Percentiles rank a stretch among this genome's conserved stretches.
phyloP scores from a whole-genome alignment of 2,113 vertebrate genomes.

The Mustela nigripes region DNA sequence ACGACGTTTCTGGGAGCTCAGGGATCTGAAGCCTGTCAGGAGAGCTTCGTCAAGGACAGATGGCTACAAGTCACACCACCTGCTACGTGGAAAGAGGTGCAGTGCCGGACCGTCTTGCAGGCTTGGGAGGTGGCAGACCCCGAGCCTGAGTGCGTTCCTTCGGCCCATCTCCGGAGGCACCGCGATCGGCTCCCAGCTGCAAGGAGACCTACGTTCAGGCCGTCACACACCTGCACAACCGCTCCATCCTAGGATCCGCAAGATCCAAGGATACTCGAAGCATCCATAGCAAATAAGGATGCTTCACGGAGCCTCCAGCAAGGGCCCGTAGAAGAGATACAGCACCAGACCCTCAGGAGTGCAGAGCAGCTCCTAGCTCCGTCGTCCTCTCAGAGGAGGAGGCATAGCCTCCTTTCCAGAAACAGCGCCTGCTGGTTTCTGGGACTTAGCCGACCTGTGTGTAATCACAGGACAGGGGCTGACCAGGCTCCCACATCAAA shows the following conservation, averaged over 20 bases:
- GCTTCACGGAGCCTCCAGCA: not conserved
- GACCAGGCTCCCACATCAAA: not conserved
- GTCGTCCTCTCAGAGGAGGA: not conserved
- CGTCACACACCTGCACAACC: not conserved
- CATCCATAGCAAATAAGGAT: not conserved
- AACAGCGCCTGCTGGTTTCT: not conserved
- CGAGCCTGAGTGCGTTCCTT: too few relatives aligned
- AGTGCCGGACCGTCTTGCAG: fast-evolving
- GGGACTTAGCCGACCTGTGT: not conserved
- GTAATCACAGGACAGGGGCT: not conserved
- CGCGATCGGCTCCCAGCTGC: fast-evolving
- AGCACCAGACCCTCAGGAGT: not conserved
- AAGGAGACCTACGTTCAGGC: too few relatives aligned
- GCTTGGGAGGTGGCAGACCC: not conserved
- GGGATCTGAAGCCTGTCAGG: not conserved
- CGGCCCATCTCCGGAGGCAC: not conserved
- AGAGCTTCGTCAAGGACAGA: not conserved
- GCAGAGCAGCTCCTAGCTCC: fast-evolving
- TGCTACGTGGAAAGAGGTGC: not conserved
- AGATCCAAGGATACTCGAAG: not conserved
- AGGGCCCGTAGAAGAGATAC: too few relatives aligned
- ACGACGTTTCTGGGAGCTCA: not conserved
- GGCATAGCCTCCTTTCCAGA: not conserved
- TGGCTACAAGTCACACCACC: not conserved
- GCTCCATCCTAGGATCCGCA: not conserved